Evolutionary conservation across 2,888 invertebrate genomes (phyloP).

Genomic region (Ormyrus labotus): DNA sequence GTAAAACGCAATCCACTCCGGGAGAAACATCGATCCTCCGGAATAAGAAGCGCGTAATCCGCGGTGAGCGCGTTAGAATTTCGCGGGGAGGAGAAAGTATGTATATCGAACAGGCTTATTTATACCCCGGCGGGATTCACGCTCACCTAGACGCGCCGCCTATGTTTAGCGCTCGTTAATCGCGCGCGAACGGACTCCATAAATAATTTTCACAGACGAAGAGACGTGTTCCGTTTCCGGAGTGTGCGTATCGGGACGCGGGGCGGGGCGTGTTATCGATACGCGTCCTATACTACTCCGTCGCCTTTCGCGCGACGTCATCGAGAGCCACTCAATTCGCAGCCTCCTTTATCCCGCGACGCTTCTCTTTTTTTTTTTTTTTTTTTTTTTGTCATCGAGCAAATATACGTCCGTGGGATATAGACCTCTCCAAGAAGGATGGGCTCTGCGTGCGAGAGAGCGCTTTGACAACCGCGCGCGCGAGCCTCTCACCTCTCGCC

Average conservation of each 20-base stretch:
- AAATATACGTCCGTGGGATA: not conserved
- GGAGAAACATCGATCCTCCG: no score
- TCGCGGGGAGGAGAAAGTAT: not conserved
- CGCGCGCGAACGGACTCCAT: slow-evolving; percentile 21
- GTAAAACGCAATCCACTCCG: no score
- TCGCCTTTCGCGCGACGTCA: slow-evolving; percentile 27
- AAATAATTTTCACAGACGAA: slow-evolving; percentile 19
- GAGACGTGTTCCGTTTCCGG: not conserved
- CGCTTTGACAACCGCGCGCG: not conserved
- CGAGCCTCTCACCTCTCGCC: not conserved
- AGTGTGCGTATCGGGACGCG: not conserved
- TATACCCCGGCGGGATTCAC: slow-evolving; percentile 4
- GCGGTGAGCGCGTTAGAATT: no score
- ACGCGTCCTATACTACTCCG: not conserved
- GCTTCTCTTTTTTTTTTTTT: not conserved
- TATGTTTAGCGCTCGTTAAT: slow-evolving; percentile 19
- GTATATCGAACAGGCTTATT: slow-evolving; percentile 5
- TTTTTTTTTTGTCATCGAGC: not conserved
- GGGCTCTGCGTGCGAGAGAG: no score
- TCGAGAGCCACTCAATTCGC: slow-evolving; percentile 47
- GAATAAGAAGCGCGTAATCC: no score
- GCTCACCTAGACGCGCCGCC: not conserved
- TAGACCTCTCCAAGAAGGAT: not conserved
- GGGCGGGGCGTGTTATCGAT: slow-evolving; percentile 34
- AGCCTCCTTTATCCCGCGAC: slow-evolving; percentile 14